phyloP scores from a whole-genome alignment of 2,113 vertebrate species.

The Megaceryle maxima region DNA sequence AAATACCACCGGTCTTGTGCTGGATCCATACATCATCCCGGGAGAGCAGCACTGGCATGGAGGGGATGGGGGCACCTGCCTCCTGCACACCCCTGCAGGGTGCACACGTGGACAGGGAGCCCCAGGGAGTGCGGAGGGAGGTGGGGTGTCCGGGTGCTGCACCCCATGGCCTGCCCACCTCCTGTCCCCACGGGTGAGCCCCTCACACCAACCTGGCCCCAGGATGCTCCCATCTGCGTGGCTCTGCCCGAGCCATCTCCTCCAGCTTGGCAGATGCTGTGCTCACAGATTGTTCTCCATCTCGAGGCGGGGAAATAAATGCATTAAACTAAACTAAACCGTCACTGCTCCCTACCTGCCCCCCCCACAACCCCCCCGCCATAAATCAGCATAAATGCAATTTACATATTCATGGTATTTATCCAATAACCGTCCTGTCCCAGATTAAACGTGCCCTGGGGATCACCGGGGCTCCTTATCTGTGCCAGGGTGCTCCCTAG shows the following conservation, averaged over 20 bases:
- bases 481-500: neutral
- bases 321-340: slow-evolving; percentile 12
- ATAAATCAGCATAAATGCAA: slow-evolving; percentile 68
- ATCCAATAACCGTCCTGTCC: slow-evolving; percentile 55
- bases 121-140: rapidly evolving
- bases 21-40: slow-evolving; percentile 23
- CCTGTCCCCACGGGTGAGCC: neutral
- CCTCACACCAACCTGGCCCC: neutral
- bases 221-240: rapidly evolving
- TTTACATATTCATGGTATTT: slow-evolving; percentile 72
- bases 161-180: neutral
- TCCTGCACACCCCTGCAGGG: neutral
- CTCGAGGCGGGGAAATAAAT: slow-evolving; percentile 43
- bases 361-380: neutral
- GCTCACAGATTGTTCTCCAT: slow-evolving; percentile 1
- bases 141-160: neutral
- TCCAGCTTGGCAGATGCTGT: neutral
- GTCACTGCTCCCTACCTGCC: neutral
- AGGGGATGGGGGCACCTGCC: neutral
- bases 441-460: slow-evolving; percentile 56
- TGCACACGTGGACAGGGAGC: rapidly evolving
- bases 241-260: neutral
- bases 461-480: slow-evolving; percentile 13
- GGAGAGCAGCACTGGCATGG: neutral
- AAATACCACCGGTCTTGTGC: neutral